phyloP scores from a whole-genome alignment of 2,888 invertebrate species.

The Pseudococcus jackbeardsleyi region DNA sequence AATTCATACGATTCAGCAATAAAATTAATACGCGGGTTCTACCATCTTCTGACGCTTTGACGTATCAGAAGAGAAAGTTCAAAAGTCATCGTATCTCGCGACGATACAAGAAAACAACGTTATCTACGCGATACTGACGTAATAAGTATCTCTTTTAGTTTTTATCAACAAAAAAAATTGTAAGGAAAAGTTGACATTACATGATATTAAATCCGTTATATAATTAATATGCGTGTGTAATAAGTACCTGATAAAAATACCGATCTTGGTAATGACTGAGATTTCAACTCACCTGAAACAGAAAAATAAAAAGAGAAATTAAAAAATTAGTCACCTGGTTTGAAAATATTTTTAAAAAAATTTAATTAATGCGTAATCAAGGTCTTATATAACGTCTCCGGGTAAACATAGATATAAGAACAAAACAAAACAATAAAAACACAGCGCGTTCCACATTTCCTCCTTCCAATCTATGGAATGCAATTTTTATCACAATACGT shows the following conservation, averaged over 20 bases:
- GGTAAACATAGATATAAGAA: neutral
- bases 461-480: neutral
- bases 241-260: constrained; percentile 54
- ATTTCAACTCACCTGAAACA: constrained; percentile 76
- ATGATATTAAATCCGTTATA: constrained; percentile 5
- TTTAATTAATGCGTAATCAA: neutral
- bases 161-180: neutral
- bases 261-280: constrained; percentile 71
- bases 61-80: constrained; percentile 52
- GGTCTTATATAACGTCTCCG: neutral
- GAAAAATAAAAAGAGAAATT: constrained; percentile 66
- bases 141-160: neutral
- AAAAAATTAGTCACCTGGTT: neutral
- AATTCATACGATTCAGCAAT: constrained; percentile 50
- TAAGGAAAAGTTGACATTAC: constrained; percentile 33
- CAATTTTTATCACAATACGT: neutral
- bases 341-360: neutral
- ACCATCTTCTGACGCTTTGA: neutral
- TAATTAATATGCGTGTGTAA: constrained; percentile 1
- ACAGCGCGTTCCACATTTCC: neutral
- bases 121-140: constrained; percentile 21
- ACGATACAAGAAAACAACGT: neutral
- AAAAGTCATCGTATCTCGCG: neutral
- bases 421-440: neutral
- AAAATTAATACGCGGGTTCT: constrained; percentile 24